Evolutionary conservation across 2,797 vertebrate genomes (phyloP), one percentile per base, ranked within the genome.

Genomic region (Lithobates sylvaticus): DNA sequence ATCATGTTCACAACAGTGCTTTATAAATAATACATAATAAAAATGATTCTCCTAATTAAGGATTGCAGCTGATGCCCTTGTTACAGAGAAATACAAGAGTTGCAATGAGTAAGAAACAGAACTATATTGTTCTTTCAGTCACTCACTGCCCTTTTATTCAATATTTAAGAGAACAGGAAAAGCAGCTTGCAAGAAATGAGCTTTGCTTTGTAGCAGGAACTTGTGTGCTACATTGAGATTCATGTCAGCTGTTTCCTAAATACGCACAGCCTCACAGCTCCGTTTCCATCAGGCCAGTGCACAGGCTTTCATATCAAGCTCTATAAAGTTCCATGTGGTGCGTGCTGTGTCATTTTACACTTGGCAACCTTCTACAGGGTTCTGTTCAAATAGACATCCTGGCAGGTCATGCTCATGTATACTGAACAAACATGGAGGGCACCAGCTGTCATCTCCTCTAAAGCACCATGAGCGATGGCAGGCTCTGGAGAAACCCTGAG

Each of bases 21-120:
- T 81, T 71, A 81, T 81, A 58, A 81, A 81, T 72, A 61, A 72
- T 58, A 29, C 23, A 81, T 47, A 16, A 39, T 54, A 70, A 54
- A 29, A 72, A 21, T 0, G 68, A 81, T 47, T 58, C 34, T 39
- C 16, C 54, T 81, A 72, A 81, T 81, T 81, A 81, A 81, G 50
- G 47, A 54, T 23, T 8, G 68, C 79, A 81, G 68, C 68, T 81
- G 68, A 81, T 72, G 69, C 69, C 29, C 68, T 58, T 50, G 42
- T 58, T 75, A 54, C 44, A 50, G 26, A 16, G 67, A 58, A 39
- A 61, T 36, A 23, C 21, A 7, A 18, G 39, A 27, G 47, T n/a
- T 16, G 16, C 0, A 73, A 2, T 21, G 5, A 50, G 42, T 23
- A 26, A 21, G 42, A 27, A 18, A 16, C 18, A 44, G n/a, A 32